Conservation (phyloP, 2,113 vertebrate species). For the Callipepla californica region DNA sequence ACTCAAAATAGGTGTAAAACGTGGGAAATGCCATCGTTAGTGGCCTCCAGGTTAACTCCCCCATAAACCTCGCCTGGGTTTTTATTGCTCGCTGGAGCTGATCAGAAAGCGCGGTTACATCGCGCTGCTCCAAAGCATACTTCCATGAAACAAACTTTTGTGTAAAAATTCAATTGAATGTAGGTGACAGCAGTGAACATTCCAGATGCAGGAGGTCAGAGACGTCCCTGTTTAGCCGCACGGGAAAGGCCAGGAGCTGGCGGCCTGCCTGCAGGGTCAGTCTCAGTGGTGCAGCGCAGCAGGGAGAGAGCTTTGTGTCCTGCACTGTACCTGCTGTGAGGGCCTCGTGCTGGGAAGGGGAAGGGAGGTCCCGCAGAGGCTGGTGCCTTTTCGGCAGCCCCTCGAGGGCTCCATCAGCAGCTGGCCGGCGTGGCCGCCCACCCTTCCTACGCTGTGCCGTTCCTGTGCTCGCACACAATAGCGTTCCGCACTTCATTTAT, state of each 20-base stretch:
- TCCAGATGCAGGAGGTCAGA: not conserved
- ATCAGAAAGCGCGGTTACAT: not conserved
- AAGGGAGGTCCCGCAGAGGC: not conserved
- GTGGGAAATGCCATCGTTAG: not conserved
- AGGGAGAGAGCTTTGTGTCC: not conserved
- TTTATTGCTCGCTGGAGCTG: constrained; percentile 3
- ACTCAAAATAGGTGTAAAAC: constrained; percentile 19
- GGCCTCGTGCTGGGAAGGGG: not conserved
- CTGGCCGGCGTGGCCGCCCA: not conserved
- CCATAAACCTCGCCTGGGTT: not conserved
- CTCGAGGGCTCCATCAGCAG: not conserved
- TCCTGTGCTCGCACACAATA: constrained; percentile 1
- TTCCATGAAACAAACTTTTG: not conserved
- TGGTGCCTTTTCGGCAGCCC: not conserved
- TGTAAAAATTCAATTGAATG: not conserved
- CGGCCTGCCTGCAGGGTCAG: not conserved
- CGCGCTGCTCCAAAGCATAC: not conserved
- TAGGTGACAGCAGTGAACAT: not conserved
- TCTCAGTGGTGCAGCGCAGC: not conserved
- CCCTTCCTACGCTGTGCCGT: not conserved
- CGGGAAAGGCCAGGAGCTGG: not conserved
- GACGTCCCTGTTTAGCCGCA: not conserved
- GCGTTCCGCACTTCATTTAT: not conserved
- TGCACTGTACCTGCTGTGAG: not conserved
- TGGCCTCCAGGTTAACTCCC: not conserved